phyloP scores from a whole-genome alignment of 2,113 vertebrate species.

The Corythoichthys haematopterus region DNA sequence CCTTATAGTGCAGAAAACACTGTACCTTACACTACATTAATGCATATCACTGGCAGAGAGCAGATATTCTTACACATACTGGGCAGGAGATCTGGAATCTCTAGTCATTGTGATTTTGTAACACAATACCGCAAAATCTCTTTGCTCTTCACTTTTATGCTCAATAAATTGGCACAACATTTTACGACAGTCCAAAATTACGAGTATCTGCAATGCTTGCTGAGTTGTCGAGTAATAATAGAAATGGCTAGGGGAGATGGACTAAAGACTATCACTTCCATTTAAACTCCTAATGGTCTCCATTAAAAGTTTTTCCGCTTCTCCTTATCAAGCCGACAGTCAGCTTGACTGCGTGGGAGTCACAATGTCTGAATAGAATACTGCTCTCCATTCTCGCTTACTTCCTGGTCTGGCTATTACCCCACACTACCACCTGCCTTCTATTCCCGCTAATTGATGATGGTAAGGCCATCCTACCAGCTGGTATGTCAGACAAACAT shows the following conservation, averaged over 20 bases:
- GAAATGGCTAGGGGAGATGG: neutral
- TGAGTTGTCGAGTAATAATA: neutral
- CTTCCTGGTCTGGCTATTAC: slow-evolving; percentile 34
- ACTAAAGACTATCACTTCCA: slow-evolving; percentile 3
- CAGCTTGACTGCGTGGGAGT: slow-evolving; percentile 35
- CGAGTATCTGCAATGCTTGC: neutral
- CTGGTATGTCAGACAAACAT: neutral
- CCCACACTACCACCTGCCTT: slow-evolving; percentile 31
- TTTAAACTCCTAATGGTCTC: neutral
- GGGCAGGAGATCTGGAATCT: neutral
- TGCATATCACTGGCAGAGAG: no score
- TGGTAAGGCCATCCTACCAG: neutral
- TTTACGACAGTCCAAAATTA: neutral
- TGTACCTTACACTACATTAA: no score
- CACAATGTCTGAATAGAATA: slow-evolving; percentile 36
- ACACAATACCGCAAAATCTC: neutral
- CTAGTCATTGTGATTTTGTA: neutral
- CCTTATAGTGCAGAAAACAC: no score
- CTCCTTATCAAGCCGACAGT: slow-evolving; percentile 13
- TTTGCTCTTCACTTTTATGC: neutral
- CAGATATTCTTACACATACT: no score
- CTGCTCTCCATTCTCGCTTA: slow-evolving; percentile 34
- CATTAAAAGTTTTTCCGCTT: neutral
- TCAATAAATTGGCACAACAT: neutral
- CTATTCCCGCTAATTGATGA: slow-evolving; percentile 35